Evolutionary conservation across 2,113 vertebrate species (phyloP).

Genomic region (Dromaius novaehollandiae): DNA sequence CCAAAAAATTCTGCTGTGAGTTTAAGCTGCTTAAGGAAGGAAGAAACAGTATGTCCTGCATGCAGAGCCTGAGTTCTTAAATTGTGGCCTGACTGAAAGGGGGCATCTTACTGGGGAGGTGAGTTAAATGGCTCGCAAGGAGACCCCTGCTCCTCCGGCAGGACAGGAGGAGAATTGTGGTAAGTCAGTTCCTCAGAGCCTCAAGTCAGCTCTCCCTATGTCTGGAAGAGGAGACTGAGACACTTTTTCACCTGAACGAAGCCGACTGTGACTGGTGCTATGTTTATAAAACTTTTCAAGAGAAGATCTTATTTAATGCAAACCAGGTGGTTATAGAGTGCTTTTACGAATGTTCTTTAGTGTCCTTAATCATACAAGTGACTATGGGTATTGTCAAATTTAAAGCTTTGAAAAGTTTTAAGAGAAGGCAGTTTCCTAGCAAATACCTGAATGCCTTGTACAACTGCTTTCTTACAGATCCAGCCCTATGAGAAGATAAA

Average conservation of each 20-base stretch:
- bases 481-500: conserved; percentile 93
- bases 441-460: background rate
- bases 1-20: background rate
- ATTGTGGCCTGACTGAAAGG: background rate
- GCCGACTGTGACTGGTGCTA: background rate
- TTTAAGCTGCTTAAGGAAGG: background rate
- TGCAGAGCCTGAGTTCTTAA: background rate
- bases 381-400: background rate
- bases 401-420: background rate
- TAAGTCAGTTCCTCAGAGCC: background rate
- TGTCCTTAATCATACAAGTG: background rate
- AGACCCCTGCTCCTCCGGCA: background rate
- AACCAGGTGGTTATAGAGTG: background rate
- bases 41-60: background rate
- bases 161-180: background rate
- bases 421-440: background rate
- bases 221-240: background rate
- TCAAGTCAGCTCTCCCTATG: background rate
- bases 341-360: background rate
- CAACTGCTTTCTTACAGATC: conserved; percentile 77
- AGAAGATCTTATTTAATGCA: background rate
- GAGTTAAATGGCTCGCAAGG: background rate
- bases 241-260: background rate
- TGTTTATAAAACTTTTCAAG: background rate
- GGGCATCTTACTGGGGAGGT: background rate